These are phyloP conservation scores for Chrysotoxum bicinctum DNA, from an alignment of 2,888 invertebrate genomes.

Conservation along the genomic window DNA sequence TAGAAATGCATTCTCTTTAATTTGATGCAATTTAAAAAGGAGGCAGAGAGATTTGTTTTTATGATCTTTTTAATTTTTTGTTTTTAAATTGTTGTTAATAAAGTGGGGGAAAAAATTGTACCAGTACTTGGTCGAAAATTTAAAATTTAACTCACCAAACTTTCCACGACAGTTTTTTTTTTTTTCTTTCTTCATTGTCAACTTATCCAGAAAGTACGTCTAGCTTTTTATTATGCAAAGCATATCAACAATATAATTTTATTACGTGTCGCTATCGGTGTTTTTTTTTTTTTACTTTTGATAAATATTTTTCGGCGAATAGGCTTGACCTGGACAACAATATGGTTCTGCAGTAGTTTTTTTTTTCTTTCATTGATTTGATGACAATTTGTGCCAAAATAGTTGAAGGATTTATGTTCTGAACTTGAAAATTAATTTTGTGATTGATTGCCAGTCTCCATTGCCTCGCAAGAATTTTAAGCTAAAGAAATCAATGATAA, in stretches of 20 bases:
- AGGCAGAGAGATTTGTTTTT: not conserved
- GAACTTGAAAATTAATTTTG: not conserved
- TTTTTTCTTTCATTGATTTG: not conserved
- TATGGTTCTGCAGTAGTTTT: not conserved
- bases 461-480: not conserved
- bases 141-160: not conserved
- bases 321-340: not conserved
- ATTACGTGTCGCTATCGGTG: conserved; percentile 1
- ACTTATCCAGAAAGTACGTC: not conserved
- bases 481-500: not conserved
- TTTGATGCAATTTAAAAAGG: conserved; percentile 16
- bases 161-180: not conserved
- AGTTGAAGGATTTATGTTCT: not conserved
- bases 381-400: not conserved
- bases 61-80: not conserved
- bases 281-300: not conserved
- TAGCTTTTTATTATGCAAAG: conserved; percentile 6
- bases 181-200: not conserved
- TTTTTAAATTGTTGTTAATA: not conserved
- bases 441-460: not conserved
- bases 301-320: not conserved
- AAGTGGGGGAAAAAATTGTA: not conserved
- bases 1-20: conserved; percentile 28
- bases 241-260: conserved; percentile 10
- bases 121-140: not conserved